These are phyloP conservation scores for Trematocara stigmaticum DNA, from an alignment of 2,113 vertebrate species.

Conservation along the genomic window DNA sequence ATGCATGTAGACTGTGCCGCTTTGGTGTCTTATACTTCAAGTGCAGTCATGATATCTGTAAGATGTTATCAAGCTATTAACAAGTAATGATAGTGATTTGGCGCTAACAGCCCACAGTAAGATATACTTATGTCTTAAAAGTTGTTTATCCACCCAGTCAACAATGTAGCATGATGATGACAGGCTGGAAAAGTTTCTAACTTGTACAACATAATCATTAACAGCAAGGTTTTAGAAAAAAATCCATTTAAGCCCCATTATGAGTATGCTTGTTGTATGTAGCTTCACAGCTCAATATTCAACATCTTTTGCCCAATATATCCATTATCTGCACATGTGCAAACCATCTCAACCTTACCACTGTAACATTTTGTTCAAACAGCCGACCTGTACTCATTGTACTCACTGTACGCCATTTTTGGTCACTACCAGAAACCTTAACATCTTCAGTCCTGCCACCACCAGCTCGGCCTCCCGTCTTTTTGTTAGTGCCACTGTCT, in stretches of 20 bases:
- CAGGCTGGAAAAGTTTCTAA: neutral
- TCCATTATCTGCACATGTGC: neutral
- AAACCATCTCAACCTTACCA: neutral
- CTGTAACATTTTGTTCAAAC: neutral
- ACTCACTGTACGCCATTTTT: neutral
- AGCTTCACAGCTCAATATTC: neutral
- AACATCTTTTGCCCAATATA: neutral
- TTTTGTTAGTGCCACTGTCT: accelerated
- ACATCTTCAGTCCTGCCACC: neutral
- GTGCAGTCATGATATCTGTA: neutral
- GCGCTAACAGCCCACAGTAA: neutral
- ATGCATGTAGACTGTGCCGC: neutral
- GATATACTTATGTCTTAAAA: neutral
- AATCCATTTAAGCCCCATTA: neutral
- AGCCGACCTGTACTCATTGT: neutral
- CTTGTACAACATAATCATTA: neutral
- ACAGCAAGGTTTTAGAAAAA: neutral
- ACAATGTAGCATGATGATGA: neutral
- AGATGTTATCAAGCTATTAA: neutral
- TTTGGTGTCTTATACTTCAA: neutral
- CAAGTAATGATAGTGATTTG: neutral
- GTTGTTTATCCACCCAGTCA: neutral
- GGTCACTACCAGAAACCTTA: neutral
- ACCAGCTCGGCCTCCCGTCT: neutral
- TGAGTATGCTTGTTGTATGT: neutral